Percentiles rank a stretch among this genome's conserved stretches.
These are phyloP conservation scores for Cyanocitta stelleri DNA, from an alignment of 2,113 vertebrate species.

Conservation along the genomic window DNA sequence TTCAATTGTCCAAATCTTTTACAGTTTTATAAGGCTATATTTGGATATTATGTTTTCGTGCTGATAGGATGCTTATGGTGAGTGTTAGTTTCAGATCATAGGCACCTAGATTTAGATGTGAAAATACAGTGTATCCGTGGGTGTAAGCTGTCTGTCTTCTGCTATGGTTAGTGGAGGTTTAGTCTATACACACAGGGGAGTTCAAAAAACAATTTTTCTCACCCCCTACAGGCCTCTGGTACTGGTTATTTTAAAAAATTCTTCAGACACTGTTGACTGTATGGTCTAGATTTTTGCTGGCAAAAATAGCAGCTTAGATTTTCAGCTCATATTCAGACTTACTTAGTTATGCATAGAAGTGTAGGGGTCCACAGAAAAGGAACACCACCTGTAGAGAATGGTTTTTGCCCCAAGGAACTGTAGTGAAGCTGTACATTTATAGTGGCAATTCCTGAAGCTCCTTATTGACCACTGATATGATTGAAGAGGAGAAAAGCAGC, in stretches of 20 bases:
- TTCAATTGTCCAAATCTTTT: not conserved
- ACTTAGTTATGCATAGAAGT: not conserved
- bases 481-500: accelerated
- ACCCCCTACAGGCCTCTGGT: not conserved
- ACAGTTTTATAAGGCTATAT: not conserved
- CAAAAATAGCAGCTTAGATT: not conserved
- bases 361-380: not conserved
- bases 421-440: not conserved
- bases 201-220: not conserved
- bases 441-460: not conserved
- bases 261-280: not conserved
- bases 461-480: not conserved
- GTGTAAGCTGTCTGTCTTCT: not conserved
- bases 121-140: not conserved
- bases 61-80: not conserved
- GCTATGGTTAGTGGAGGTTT: not conserved
- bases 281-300: not conserved
- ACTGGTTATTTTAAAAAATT: not conserved
- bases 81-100: not conserved
- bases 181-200: not conserved
- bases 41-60: not conserved
- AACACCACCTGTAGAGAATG: not conserved
- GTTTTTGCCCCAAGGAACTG: not conserved
- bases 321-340: not conserved
- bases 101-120: not conserved